Conservation (phyloP, 2,797 vertebrate species). For the Crocodylus rhombifer region DNA sequence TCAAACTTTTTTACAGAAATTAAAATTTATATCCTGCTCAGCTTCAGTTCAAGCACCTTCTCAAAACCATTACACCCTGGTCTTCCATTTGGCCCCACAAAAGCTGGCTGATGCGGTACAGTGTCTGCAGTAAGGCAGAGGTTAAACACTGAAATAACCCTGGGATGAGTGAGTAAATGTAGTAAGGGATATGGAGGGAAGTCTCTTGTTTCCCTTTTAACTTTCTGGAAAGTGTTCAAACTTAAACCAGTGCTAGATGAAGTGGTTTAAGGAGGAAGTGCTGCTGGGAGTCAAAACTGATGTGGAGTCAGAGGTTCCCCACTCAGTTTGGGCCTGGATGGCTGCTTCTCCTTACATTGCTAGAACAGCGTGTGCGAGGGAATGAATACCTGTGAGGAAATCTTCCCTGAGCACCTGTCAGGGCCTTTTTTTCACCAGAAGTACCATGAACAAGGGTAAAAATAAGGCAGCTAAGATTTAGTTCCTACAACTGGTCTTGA, state of each 20-base stretch:
- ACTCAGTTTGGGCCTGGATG: not conserved
- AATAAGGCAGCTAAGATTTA: not conserved
- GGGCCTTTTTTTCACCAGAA: constrained; percentile 43
- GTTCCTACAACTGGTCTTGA: not conserved
- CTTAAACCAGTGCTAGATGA: not conserved
- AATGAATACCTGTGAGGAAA: not conserved
- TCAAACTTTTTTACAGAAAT: too few species aligned
- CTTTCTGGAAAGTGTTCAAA: not conserved
- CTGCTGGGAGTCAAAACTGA: not conserved
- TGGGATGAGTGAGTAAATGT: not conserved
- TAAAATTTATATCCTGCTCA: too few species aligned
- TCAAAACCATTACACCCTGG: not conserved
- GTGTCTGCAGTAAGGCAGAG: not conserved
- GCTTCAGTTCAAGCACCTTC: not conserved
- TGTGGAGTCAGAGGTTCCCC: not conserved
- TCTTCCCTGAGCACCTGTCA: not conserved
- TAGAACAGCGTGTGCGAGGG: too few species aligned
- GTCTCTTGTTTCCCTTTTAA: not conserved
- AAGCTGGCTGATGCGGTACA: not conserved
- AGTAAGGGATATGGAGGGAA: not conserved
- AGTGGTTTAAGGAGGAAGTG: not conserved
- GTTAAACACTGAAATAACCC: not conserved
- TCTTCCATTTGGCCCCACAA: not conserved
- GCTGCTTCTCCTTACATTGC: not conserved
- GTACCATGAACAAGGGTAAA: constrained; percentile 60